phyloP scores from a whole-genome alignment of 2,888 invertebrate genomes.

The Electrophaes corylata region DNA sequence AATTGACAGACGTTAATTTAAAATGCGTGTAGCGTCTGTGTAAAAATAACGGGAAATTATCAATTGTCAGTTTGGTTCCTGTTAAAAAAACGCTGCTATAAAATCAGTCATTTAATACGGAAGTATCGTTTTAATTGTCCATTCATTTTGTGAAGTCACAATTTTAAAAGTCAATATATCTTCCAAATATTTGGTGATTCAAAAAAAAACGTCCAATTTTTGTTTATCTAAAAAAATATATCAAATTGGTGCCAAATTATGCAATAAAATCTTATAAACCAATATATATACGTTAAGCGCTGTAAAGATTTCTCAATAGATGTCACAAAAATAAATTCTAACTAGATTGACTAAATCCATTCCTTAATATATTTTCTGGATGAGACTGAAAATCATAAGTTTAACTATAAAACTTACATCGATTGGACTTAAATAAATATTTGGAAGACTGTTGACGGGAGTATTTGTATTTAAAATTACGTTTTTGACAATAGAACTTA shows the following conservation, averaged over 20 bases:
- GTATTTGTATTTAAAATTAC: constrained; percentile 37
- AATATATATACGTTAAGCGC: neutral
- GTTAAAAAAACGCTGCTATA: no score
- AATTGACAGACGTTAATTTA: no score
- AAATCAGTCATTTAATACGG: no score
- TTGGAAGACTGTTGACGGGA: constrained; percentile 36
- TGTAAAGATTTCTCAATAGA: neutral
- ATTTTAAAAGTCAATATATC: constrained; percentile 11
- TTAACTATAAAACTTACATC: neutral
- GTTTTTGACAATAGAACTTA: constrained; percentile 54
- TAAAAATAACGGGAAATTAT: no score
- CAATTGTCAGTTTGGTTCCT: no score
- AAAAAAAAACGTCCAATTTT: constrained; percentile 24
- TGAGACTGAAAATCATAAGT: constrained; percentile 1
- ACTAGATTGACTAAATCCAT: neutral
- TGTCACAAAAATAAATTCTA: neutral
- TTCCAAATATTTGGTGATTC: constrained; percentile 33
- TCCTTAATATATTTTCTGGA: neutral
- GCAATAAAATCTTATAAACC: neutral
- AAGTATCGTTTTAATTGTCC: neutral
- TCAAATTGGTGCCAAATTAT: constrained; percentile 37
- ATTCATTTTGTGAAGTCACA: neutral
- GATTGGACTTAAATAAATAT: constrained; percentile 30
- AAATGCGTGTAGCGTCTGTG: no score
- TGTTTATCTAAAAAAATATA: no score